Base-by-base conservation (phyloP, 2,888 invertebrate species). In the Boloria euphrosyne region DNA sequence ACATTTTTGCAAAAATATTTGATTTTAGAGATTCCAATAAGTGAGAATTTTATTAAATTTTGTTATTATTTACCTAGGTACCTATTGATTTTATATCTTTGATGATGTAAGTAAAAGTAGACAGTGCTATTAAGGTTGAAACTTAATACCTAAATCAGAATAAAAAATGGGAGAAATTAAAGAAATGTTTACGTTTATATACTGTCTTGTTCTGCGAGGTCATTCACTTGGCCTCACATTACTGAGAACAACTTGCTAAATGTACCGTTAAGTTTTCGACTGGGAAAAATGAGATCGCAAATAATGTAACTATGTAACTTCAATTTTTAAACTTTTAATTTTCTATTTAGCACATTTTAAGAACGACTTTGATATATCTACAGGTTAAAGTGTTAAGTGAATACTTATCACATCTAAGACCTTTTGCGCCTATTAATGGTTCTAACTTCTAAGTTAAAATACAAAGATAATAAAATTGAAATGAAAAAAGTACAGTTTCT, bases 181-280 rank as follows among this genome's bases (percentile, higher is more conserved):
- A 66, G 44, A 44, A 44, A 50, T 68, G 47, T 61, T 66, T 67
- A 50, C 58, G 47, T 66, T 10, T 38, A 31, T 38, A 10, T 38
- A 38, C 10, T 57, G 63, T 63, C 70, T 62, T 60, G 47, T 59
- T 66, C 60, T 57, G 61, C 52, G 68, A 78, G 89, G 89, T 90
- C 89, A 83, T 89, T 89, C 87, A 88, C 88, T 82, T 83, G 77
- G 78, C 78, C 74, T 74, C 71, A 78, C 77, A 75, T 73, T 80
- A 78, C 79, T 82, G 80, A 81, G 81, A 80, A 82, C 83, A 83
- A 85, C 86, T 88, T 87, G 86, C 86, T 84, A 79, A 83, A 84
- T 76, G 74, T 85, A 83, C 89, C 87, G 89, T 86, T 90, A 89
- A 74, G 68, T 79, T 83, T 85, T 86, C 80, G 81, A 80, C 78